Base-by-base conservation (phyloP, 2,113 vertebrate species). In the Prunella himalayana region DNA sequence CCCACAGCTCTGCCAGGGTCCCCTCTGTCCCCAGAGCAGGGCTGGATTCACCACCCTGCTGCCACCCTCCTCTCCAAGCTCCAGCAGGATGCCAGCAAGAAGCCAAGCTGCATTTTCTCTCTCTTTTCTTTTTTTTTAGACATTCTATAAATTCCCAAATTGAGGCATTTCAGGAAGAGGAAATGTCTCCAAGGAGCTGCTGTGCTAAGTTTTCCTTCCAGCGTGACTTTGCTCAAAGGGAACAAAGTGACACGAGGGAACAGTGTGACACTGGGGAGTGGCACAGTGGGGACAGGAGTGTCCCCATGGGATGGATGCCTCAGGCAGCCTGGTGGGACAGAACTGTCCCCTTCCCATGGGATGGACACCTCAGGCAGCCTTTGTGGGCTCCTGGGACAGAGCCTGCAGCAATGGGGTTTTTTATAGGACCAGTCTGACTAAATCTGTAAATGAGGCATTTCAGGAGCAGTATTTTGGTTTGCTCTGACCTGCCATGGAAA, bases 81-180 rank as follows among this genome's bases (percentile, higher is more conserved):
- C 81, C 11, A 1, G 41, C 57, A 51, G 2, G 63, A 72, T n/a
- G 31, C 27, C 6, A 8, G 79, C 50, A 56, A 53, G 77, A 78
- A 89, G 72, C 68, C 64, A 80, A 83, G 45, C 49, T 50, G 53
- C 33, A 2, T 15, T 41, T 81, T 69, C 31, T 42, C 20, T 13
- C 7, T 11, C 8, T 39, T 30, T 53, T 44, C 3, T 14, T 44
- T 77, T 77, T 54, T 22, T 53, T 88, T 2, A 50, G 64, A 39
- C 15, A 23, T 63, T 86, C 91, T 95, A 94, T 86, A 96, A 92
- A 95, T 96, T 92, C 86, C 60, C 45, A 63, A 86, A 41, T 17
- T 42, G 87, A 95, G 87, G 69, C 85, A 82, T 82, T 85, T 84
- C 8, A 8, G 73, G 79, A 91, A 77, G 82, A 85, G 82, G 81